Conservation (phyloP, 2,888 invertebrate species). For the Hipparchia sbordonii region DNA sequence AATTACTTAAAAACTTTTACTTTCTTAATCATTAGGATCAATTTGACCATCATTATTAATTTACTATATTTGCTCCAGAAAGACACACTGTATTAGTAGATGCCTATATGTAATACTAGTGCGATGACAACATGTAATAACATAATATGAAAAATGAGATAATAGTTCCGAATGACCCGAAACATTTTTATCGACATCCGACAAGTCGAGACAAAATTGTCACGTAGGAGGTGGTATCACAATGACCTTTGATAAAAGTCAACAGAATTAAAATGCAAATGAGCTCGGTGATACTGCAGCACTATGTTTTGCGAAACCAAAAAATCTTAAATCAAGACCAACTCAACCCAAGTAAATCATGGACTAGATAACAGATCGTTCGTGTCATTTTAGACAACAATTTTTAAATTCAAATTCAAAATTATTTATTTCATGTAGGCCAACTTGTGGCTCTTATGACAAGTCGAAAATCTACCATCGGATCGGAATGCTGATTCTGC, state of each 20-base stretch:
- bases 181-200: constrained; percentile 21
- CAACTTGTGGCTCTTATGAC: too few relatives aligned
- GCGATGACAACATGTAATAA: not conserved
- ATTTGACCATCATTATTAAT: not conserved
- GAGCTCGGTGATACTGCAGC: not conserved
- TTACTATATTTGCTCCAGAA: not conserved
- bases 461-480: too few relatives aligned
- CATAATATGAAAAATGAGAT: not conserved
- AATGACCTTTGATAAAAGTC: constrained; percentile 7
- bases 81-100: not conserved
- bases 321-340: too few relatives aligned
- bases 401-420: too few relatives aligned
- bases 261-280: constrained; percentile 7
- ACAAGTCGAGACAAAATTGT: constrained; percentile 7
- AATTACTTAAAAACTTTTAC: constrained; percentile 12
- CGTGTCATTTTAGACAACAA: too few relatives aligned
- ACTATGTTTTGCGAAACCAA: too few relatives aligned
- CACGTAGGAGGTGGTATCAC: constrained; percentile 3
- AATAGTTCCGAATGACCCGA: constrained; percentile 6
- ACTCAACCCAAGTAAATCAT: too few relatives aligned
- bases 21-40: constrained; percentile 15
- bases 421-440: too few relatives aligned
- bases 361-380: too few relatives aligned
- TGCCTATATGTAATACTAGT: not conserved
- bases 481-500: too few relatives aligned